Evolutionary conservation across 2,888 invertebrate genomes (phyloP).

Genomic region (Baronia brevicornis): DNA sequence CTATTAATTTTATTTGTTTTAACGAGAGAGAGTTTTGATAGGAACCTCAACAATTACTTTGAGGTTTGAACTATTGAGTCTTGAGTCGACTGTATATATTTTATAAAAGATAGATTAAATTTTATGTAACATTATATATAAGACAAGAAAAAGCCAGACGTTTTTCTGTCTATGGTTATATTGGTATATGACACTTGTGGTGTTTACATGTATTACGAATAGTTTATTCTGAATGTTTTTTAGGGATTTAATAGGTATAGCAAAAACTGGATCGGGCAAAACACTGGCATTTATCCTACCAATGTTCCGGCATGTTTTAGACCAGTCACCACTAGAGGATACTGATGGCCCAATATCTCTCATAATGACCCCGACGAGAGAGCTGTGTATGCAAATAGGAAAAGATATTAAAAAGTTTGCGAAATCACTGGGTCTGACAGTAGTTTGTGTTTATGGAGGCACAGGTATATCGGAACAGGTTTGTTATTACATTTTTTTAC

Average conservation of each 20-base stretch:
- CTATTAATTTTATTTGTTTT: too few relatives aligned
- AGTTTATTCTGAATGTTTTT: conserved; percentile 15
- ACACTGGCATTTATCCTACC: conserved; percentile 98
- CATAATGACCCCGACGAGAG: conserved; percentile 98
- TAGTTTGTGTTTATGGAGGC: conserved; percentile 98
- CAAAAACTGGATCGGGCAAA: conserved; percentile 99
- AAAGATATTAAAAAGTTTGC: conserved; percentile 97
- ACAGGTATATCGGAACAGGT: conserved; percentile 95
- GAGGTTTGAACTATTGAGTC: too few relatives aligned
- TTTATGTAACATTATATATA: background rate
- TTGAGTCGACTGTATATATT: too few relatives aligned
- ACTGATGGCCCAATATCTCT: conserved; percentile 98
- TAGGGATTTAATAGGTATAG: conserved; percentile 96
- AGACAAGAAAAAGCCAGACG: too few relatives aligned
- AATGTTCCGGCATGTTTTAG: conserved; percentile 96
- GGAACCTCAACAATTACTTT: too few relatives aligned
- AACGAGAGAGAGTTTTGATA: too few relatives aligned
- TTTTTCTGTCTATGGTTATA: too few relatives aligned
- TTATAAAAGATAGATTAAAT: background rate
- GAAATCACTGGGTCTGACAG: conserved; percentile 88
- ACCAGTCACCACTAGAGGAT: conserved; percentile 95
- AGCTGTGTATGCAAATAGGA: conserved; percentile 99
- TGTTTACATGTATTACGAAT: too few relatives aligned
- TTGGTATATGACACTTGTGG: too few relatives aligned
- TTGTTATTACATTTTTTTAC: conserved; percentile 9